Conservation (phyloP, 2,888 invertebrate species). For the Osmoderma eremita region DNA sequence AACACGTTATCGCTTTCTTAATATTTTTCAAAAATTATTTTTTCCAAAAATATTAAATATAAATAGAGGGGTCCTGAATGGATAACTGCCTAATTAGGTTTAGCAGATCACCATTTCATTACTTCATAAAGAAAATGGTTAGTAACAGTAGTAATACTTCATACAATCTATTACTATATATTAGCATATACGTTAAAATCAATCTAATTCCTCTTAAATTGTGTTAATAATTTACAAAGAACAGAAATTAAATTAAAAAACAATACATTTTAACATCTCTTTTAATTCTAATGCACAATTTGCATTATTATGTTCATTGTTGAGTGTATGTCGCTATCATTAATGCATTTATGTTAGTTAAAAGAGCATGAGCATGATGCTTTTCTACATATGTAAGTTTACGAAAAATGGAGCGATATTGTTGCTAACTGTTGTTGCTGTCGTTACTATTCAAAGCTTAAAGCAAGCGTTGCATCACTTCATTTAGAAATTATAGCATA, state of each 20-base stretch:
- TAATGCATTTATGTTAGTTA: constrained; percentile 24
- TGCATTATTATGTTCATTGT: constrained; percentile 11
- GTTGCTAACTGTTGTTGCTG: constrained; percentile 6
- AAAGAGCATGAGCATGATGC: constrained; percentile 26
- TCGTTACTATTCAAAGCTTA: constrained; percentile 5
- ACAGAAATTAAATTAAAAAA: background rate
- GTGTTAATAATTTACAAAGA: background rate
- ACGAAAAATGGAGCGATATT: constrained; percentile 2
- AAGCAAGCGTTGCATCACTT: background rate
- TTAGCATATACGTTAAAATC: too few species aligned
- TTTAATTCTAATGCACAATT: constrained; percentile 16
- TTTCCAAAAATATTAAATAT: too few species aligned
- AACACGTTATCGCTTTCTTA: too few species aligned
- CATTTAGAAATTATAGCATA: constrained; percentile 1
- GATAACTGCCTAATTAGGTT: too few species aligned
- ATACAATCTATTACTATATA: too few species aligned
- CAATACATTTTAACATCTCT: too few species aligned
- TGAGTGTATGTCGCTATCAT: constrained; percentile 23
- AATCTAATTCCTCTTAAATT: too few species aligned
- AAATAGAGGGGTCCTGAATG: too few species aligned
- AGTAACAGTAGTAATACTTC: too few species aligned
- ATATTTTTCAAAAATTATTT: too few species aligned
- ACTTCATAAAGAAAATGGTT: too few species aligned
- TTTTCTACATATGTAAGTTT: constrained; percentile 8
- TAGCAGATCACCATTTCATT: too few species aligned